Evolutionary conservation across 1,140 invertebrate genomes (phyloP).

Genomic region (Drosophila tani): DNA sequence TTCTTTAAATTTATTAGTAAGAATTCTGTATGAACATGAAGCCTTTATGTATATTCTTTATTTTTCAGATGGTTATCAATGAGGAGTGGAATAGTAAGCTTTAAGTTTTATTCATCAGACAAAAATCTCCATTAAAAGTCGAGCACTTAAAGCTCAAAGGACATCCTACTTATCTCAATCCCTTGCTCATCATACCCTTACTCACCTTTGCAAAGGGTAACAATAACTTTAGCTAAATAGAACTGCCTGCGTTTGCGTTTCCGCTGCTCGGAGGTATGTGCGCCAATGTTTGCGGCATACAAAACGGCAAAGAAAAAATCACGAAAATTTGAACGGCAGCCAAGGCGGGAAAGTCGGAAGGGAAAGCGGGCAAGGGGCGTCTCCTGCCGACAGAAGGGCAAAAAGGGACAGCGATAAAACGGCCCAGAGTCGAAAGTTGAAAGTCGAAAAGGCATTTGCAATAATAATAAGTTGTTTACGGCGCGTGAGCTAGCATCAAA

Average conservation of each 20-base stretch:
- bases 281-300: slow-evolving; percentile 57
- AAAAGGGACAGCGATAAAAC: slow-evolving; percentile 31
- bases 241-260: slow-evolving; percentile 78
- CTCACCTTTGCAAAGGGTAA: slow-evolving; percentile 16
- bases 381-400: slow-evolving; percentile 8
- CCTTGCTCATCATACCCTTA: background rate
- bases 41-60: no score
- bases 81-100: no score
- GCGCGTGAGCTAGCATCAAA: slow-evolving; percentile 81
- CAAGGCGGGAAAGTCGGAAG: slow-evolving; percentile 48
- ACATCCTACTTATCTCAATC: no score
- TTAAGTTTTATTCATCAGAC: background rate
- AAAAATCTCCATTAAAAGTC: background rate
- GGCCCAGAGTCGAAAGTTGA: slow-evolving; percentile 15
- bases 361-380: background rate
- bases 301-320: slow-evolving; percentile 11
- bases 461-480: slow-evolving; percentile 83
- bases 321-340: slow-evolving; percentile 67
- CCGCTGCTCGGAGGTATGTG: slow-evolving; percentile 51
- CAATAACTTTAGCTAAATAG: slow-evolving; percentile 60
- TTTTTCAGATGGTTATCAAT: no score
- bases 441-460: slow-evolving; percentile 62
- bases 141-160: background rate
- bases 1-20: no score
- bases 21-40: no score